phyloP scores from a whole-genome alignment of 2,888 invertebrate species.

The Drosophila stalkeri region DNA sequence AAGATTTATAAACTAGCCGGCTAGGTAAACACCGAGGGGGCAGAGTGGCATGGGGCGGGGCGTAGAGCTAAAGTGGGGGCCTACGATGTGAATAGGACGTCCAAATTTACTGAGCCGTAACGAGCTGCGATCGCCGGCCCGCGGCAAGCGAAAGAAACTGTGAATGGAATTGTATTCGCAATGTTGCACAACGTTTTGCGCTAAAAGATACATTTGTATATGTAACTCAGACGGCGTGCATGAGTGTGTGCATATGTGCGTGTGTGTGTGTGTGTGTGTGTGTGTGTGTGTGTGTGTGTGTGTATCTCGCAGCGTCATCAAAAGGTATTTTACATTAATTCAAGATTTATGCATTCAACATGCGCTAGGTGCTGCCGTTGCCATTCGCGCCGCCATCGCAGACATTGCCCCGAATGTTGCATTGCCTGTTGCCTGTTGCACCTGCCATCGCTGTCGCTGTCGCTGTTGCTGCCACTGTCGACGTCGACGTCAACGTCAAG shows the following conservation, averaged over 20 bases:
- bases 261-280: slow-evolving; percentile 1
- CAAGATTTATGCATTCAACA: slow-evolving; percentile 82
- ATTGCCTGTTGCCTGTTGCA: slow-evolving; percentile 61
- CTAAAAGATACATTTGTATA: slow-evolving; percentile 52
- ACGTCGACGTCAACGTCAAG: slow-evolving; percentile 31
- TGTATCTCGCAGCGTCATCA: slow-evolving; percentile 77
- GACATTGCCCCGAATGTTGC: slow-evolving; percentile 38
- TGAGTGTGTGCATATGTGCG: neutral
- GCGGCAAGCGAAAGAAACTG: slow-evolving; percentile 64
- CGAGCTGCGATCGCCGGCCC: slow-evolving; percentile 68
- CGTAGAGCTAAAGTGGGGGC: neutral
- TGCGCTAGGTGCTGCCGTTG: slow-evolving; percentile 74
- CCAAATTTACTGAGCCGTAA: slow-evolving; percentile 75
- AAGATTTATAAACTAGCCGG: slow-evolving; percentile 76
- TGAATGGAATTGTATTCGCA: slow-evolving; percentile 77
- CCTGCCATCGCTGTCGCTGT: slow-evolving; percentile 52
- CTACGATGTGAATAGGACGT: slow-evolving; percentile 47
- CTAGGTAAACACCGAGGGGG: slow-evolving; percentile 4
- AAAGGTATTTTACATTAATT: slow-evolving; percentile 82
- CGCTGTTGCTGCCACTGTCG: neutral
- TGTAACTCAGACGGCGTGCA: slow-evolving; percentile 5
- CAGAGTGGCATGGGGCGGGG: neutral
- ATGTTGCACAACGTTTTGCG: slow-evolving; percentile 62
- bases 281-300: slow-evolving; percentile 27
- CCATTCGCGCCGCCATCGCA: slow-evolving; percentile 63